Percentiles rank a stretch among this genome's conserved stretches.
These are phyloP conservation scores for Platypus cylindrus DNA, from an alignment of 2,888 invertebrate species.

Conservation along the genomic window DNA sequence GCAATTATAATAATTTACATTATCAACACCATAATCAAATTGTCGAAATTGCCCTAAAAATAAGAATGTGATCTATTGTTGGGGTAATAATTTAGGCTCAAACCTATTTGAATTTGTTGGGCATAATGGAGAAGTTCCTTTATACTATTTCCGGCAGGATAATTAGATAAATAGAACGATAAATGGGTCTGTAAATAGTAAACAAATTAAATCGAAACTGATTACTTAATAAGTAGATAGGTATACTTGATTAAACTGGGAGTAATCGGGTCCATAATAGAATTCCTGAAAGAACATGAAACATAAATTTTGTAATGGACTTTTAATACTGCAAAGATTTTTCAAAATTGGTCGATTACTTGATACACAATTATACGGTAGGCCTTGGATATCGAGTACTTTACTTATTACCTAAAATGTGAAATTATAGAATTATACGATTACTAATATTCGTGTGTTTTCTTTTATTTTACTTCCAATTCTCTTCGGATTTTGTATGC, in stretches of 20 bases:
- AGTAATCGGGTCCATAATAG: neutral
- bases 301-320: constrained; percentile 1
- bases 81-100: too few species aligned
- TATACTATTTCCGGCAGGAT: constrained; percentile 37
- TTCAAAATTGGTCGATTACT: neutral
- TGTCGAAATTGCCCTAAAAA: constrained; percentile 29
- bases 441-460: too few species aligned
- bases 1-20: constrained; percentile 26
- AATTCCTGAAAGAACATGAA: too few species aligned
- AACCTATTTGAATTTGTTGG: constrained; percentile 44
- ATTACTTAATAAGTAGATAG: neutral
- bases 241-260: too few species aligned
- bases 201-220: too few species aligned
- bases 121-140: constrained; percentile 60
- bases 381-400: neutral
- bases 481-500: too few species aligned
- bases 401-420: too few species aligned
- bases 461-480: too few species aligned
- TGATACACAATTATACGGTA: neutral
- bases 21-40: constrained; percentile 41
- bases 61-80: neutral
- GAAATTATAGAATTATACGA: too few species aligned
- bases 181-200: constrained; percentile 16
- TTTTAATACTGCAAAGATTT: constrained; percentile 3
- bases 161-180: constrained; percentile 18